phyloP scores from a whole-genome alignment of 2,888 invertebrate species.

The Mylabris sibirica region DNA sequence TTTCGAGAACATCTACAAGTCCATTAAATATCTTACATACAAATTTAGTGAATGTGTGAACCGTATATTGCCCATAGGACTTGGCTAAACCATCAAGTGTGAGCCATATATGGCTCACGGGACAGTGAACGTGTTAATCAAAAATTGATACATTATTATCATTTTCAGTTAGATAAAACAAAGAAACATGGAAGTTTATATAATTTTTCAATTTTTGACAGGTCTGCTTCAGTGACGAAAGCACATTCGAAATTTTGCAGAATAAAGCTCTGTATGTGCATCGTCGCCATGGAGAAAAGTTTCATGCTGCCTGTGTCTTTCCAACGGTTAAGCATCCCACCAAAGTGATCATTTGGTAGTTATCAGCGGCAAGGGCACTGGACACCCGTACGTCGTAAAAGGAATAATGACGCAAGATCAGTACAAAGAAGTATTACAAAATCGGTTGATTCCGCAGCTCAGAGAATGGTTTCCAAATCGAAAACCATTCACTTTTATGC shows the following conservation, averaged over 20 bases:
- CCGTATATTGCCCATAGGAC: too few species aligned
- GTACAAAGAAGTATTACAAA: conserved; percentile 35
- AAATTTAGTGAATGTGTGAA: too few species aligned
- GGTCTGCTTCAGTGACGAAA: conserved; percentile 1
- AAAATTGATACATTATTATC: too few species aligned
- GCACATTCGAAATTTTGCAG: conserved; percentile 10
- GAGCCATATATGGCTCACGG: too few species aligned
- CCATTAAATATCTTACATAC: too few species aligned
- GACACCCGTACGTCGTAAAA: conserved; percentile 36
- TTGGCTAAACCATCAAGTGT: too few species aligned
- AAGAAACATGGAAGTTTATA: too few species aligned
- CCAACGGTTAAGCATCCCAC: conserved; percentile 33
- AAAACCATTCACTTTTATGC: conserved; percentile 11
- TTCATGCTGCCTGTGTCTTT: background rate
- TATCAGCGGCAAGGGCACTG: conserved; percentile 34
- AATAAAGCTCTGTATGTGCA: conserved; percentile 8
- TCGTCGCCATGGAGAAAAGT: conserved; percentile 4
- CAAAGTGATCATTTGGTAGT: conserved; percentile 37
- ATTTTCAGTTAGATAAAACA: too few species aligned
- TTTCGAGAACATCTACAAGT: too few species aligned
- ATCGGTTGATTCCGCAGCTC: conserved; percentile 20
- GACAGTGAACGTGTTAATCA: too few species aligned
- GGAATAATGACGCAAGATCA: conserved; percentile 37
- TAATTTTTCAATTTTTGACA: too few species aligned
- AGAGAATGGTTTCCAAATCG: conserved; percentile 22